Conservation (phyloP, 2,888 invertebrate species). For the Sabatieria punctata region DNA sequence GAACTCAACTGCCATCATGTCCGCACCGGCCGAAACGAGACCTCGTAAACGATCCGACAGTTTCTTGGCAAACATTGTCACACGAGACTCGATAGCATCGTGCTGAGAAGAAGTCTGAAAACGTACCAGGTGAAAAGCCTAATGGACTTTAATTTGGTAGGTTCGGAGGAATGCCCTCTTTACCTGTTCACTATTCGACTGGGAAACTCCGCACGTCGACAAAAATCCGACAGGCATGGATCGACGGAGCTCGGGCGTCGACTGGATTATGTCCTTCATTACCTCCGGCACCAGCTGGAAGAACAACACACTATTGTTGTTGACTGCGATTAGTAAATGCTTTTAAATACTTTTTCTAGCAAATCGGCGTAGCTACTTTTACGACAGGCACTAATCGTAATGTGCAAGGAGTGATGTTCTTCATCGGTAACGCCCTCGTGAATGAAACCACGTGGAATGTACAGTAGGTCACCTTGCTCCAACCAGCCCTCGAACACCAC, state of each 20-base stretch:
- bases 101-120: too few relatives aligned
- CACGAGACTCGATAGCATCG: too few relatives aligned
- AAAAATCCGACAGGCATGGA: not conserved
- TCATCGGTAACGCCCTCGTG: conserved; percentile 33
- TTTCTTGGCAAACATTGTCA: too few relatives aligned
- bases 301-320: too few relatives aligned
- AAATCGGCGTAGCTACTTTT: conserved; percentile 75
- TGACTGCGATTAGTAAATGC: too few relatives aligned
- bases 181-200: not conserved
- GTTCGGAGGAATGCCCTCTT: too few relatives aligned
- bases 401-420: conserved; percentile 70
- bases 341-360: conserved; percentile 59
- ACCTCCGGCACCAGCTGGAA: too few relatives aligned
- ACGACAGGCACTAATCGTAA: conserved; percentile 81
- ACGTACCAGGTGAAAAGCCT: too few relatives aligned
- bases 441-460: conserved; percentile 57
- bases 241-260: not conserved
- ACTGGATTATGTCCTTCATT: too few relatives aligned
- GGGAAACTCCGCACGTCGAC: not conserved
- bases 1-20: not conserved
- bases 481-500: too few relatives aligned
- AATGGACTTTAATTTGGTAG: too few relatives aligned
- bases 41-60: too few relatives aligned
- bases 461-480: conserved; percentile 79
- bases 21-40: not conserved